These are phyloP conservation scores for Scolopax rusticola DNA, from an alignment of 2,797 vertebrate species.

Conservation along the genomic window DNA sequence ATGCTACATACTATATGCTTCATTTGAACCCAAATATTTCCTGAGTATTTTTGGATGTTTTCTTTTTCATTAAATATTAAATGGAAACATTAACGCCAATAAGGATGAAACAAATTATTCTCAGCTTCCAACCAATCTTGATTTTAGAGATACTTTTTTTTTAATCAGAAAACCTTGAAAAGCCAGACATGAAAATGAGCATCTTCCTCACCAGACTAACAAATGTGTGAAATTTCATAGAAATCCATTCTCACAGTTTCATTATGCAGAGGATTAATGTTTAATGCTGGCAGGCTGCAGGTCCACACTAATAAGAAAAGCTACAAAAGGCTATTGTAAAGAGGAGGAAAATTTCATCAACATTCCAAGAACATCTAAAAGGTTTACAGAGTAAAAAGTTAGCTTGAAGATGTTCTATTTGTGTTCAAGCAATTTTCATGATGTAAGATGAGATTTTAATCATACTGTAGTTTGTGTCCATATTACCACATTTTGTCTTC, in stretches of 20 bases:
- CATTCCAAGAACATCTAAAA: constrained; percentile 64
- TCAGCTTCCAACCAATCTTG: not conserved
- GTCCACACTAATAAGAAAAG: constrained; percentile 68
- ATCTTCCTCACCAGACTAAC: constrained; percentile 56
- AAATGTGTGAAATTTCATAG: constrained; percentile 72
- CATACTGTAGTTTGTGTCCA: not conserved
- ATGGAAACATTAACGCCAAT: constrained; percentile 5
- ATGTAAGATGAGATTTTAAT: constrained; percentile 49
- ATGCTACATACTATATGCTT: not conserved
- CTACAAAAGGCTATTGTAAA: constrained; percentile 64
- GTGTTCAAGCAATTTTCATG: constrained; percentile 40
- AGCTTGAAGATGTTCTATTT: constrained; percentile 46
- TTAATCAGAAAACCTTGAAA: constrained; percentile 45
- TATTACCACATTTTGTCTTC: not conserved
- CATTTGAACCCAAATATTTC: not conserved
- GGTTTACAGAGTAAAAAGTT: constrained; percentile 47
- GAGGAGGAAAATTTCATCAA: constrained; percentile 68
- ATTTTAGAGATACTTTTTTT: constrained; percentile 17
- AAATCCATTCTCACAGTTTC: constrained; percentile 70
- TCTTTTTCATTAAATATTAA: not conserved
- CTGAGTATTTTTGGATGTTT: not conserved
- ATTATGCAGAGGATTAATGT: constrained; percentile 71
- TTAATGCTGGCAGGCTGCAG: constrained; percentile 58
- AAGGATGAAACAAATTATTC: not conserved
- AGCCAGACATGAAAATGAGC: constrained; percentile 58